These are phyloP conservation scores for Aix galericulata DNA, from an alignment of 2,113 vertebrate species.

Conservation along the genomic window DNA sequence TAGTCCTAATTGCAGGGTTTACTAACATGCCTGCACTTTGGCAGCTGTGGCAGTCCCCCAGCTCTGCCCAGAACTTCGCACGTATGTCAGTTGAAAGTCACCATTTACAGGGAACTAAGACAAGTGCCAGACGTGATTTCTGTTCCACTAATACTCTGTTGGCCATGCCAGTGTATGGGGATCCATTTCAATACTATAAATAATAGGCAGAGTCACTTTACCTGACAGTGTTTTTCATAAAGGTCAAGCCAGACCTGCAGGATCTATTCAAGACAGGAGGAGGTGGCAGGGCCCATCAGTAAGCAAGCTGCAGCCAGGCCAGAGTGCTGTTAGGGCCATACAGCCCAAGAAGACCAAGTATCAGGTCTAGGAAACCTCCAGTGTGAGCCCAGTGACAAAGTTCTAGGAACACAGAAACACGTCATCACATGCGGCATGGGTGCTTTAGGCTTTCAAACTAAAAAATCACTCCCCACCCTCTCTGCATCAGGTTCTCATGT, in stretches of 20 bases:
- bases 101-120: background rate
- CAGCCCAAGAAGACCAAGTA: background rate
- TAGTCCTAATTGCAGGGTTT: accelerated
- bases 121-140: accelerated
- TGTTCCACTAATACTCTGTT: background rate
- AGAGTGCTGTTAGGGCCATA: background rate
- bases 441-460: background rate
- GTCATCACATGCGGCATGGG: background rate
- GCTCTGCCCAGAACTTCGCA: accelerated
- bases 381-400: background rate
- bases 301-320: background rate
- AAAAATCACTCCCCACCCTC: background rate
- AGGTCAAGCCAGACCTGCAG: background rate
- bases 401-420: background rate
- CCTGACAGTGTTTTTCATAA: background rate
- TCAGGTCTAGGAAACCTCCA: background rate
- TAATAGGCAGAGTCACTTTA: background rate
- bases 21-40: accelerated
- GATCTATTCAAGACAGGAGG: background rate
- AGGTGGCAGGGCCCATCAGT: background rate
- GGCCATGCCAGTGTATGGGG: accelerated
- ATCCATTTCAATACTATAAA: background rate
- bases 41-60: accelerated
- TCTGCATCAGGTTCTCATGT: background rate
- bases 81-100: background rate